Conservation (phyloP, 2,888 invertebrate species). For the Lymantria monacha region DNA sequence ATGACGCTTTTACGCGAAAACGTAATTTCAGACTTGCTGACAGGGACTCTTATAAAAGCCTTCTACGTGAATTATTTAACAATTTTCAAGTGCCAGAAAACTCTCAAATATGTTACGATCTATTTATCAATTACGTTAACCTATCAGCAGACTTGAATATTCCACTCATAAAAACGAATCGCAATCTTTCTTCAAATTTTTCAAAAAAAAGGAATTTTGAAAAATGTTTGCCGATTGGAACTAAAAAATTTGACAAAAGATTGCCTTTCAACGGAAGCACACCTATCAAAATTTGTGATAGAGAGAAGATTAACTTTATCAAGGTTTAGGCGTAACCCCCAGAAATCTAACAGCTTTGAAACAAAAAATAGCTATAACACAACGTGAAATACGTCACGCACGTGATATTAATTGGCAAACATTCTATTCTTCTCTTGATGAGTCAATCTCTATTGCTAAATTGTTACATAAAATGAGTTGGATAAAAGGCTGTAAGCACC, state of each 20-base stretch:
- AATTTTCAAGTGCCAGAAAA: background rate
- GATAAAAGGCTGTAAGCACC: background rate
- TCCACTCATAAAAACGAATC: background rate
- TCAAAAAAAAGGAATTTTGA: too few relatives aligned
- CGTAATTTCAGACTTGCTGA: background rate
- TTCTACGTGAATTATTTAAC: background rate
- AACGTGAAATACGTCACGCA: background rate
- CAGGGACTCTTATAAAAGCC: background rate
- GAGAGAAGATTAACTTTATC: too few relatives aligned
- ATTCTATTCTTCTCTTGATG: background rate
- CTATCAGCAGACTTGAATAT: background rate
- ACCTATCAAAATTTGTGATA: background rate
- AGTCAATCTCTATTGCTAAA: background rate
- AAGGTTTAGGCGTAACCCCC: background rate
- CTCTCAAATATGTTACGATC: background rate
- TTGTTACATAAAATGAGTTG: background rate
- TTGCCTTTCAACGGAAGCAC: background rate
- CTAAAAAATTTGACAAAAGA: too few relatives aligned
- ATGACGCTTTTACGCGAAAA: too few relatives aligned
- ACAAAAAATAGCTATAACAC: background rate
- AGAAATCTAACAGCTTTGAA: background rate
- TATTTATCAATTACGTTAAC: background rate
- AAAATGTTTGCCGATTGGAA: too few relatives aligned
- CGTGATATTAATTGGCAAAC: background rate
- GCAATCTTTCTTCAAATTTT: background rate